Base-by-base conservation (phyloP, 2,797 vertebrate genomes). In the Anguilla obscura region DNA sequence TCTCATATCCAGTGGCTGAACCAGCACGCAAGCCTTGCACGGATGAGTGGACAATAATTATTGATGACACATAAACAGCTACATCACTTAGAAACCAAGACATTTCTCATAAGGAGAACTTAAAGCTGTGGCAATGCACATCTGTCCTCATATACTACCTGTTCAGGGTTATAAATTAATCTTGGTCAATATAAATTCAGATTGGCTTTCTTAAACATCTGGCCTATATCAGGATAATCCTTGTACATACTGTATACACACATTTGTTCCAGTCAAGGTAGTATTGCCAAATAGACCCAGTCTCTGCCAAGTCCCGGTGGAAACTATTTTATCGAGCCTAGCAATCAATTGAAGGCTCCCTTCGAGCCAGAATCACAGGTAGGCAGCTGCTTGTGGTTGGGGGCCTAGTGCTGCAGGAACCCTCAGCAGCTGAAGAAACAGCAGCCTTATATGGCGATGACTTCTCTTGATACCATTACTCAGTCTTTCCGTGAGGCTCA, bases 271-370 rank as follows among this genome's bases (percentile, higher is more conserved):
- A 89, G 86, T 82, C 56, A 48, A 87, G 84, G 56, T 86, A 69
- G 56, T 18, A 66, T 71, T 90, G 90, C 91, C 91, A 92, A 91
- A 92, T 91, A 86, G 89, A 24, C 54, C 50, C 86, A 33, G 63
- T 84, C 80, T 58, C 63, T 89, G 90, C 90, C 90, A 91, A 89
- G 90, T 88, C 90, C 86, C 87, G 82, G 89, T 89, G 91, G 91
- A 93, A 93, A 91, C 84, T 90, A 91, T 93, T 92, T 92, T 93
- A 93, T 93, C 91, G 91, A 90, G 88, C 74, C 69, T 89, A 87
- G 88, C 24, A 87, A 92, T 93, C 91, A 54, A 90, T 91, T 71
- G 85, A 88, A 18, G 60, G 45, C 82, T 90, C 52, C 80, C 56
- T 89, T 86, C 87, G 85, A 71, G 24, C 86, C 86, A 85, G 88